Conservation (phyloP, 2,888 invertebrate genomes). For the Microchrysa polita region DNA sequence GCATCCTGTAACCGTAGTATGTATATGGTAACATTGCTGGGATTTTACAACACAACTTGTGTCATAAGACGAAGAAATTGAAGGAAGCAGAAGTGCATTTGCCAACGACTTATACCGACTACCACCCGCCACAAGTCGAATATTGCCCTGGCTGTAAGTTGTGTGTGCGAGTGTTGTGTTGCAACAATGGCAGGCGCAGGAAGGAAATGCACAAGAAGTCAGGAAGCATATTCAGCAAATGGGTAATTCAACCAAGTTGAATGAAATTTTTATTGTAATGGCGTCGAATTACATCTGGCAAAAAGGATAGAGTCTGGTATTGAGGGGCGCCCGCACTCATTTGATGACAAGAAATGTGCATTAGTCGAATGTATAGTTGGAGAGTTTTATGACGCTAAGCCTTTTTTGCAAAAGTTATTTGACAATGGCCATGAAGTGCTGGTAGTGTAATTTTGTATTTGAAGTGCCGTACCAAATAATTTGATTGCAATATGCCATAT, state of each 20-base stretch:
- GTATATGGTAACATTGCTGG: conserved; percentile 15
- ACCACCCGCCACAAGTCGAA: conserved; percentile 19
- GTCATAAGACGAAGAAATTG: conserved; percentile 32
- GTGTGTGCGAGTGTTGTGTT: background rate
- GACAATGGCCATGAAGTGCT: background rate
- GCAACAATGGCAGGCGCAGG: background rate
- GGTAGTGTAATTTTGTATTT: no score
- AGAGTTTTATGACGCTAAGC: background rate
- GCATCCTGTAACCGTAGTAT: background rate
- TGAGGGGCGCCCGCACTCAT: background rate
- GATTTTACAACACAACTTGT: conserved; percentile 29
- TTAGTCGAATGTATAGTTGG: background rate
- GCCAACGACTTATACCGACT: background rate
- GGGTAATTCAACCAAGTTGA: conserved; percentile 21
- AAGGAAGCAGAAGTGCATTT: conserved; percentile 38
- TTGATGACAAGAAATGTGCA: conserved; percentile 18
- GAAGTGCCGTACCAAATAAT: no score
- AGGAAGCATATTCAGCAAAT: conserved; percentile 36
- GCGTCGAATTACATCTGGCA: conserved; percentile 5
- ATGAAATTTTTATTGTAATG: conserved; percentile 33
- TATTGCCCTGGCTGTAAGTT: background rate
- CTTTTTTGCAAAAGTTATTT: background rate
- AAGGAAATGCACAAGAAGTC: conserved; percentile 38
- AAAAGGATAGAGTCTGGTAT: background rate
- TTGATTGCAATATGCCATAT: no score